phyloP scores from a whole-genome alignment of 2,888 invertebrate genomes.

The Cerastis leucographa region DNA sequence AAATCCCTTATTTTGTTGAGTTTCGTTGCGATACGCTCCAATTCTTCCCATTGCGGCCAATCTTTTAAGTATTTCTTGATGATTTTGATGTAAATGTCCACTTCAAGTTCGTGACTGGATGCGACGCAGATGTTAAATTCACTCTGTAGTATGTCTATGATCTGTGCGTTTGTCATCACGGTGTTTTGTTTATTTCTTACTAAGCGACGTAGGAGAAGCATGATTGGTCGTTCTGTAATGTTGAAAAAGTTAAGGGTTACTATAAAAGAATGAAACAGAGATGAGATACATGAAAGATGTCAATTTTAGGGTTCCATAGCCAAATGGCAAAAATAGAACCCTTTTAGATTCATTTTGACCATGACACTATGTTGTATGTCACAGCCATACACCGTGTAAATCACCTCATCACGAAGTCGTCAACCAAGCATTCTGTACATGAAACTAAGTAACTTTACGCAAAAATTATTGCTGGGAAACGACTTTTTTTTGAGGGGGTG shows the following conservation, averaged over 20 bases:
- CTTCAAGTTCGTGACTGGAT: conserved; percentile 75
- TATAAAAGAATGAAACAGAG: background rate
- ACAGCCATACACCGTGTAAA: too few relatives aligned
- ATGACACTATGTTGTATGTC: background rate
- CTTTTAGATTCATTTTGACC: background rate
- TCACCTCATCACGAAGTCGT: too few relatives aligned
- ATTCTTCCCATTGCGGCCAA: conserved; percentile 85
- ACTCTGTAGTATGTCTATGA: conserved; percentile 77
- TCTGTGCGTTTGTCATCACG: conserved; percentile 80
- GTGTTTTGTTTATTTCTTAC: conserved; percentile 80
- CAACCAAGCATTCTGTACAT: too few relatives aligned
- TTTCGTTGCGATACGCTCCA: conserved; percentile 71
- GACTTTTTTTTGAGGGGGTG: too few relatives aligned
- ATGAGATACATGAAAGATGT: background rate
- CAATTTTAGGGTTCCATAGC: background rate
- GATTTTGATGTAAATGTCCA: conserved; percentile 81
- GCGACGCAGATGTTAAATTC: conserved; percentile 77
- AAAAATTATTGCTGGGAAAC: too few relatives aligned
- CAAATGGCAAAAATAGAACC: background rate
- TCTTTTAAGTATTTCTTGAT: conserved; percentile 83
- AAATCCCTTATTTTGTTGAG: conserved; percentile 71
- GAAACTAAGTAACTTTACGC: too few relatives aligned
- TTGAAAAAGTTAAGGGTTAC: background rate
- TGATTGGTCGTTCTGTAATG: conserved; percentile 81
- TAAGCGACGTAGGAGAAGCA: conserved; percentile 77